phyloP scores from a whole-genome alignment of 2,888 invertebrate species.

The Orthosia cruda region DNA sequence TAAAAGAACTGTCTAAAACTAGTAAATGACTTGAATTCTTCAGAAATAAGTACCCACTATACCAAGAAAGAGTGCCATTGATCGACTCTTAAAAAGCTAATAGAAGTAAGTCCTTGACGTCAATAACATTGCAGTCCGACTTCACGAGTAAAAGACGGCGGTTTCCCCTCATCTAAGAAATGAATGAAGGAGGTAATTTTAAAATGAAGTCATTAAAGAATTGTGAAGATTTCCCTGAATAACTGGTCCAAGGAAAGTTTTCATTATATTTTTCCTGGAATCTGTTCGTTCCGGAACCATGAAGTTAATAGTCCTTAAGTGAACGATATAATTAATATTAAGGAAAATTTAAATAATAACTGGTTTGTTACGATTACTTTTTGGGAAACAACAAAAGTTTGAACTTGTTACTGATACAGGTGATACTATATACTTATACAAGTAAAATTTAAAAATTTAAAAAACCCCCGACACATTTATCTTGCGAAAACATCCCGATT shows the following conservation, averaged over 20 bases:
- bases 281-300: neutral
- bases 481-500: no score
- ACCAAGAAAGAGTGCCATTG: constrained; percentile 27
- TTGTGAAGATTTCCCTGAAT: constrained; percentile 35
- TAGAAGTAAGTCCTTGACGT: constrained; percentile 28
- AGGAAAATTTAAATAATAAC: neutral
- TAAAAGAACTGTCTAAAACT: neutral
- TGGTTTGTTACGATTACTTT: neutral
- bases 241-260: constrained; percentile 11
- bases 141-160: constrained; percentile 17
- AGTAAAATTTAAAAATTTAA: no score
- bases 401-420: no score
- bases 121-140: constrained; percentile 38
- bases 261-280: constrained; percentile 31
- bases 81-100: constrained; percentile 47
- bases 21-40: neutral
- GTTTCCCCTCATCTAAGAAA: constrained; percentile 21
- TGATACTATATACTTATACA: no score
- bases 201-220: constrained; percentile 37
- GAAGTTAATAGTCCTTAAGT: constrained; percentile 16
- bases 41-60: constrained; percentile 8
- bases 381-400: no score
- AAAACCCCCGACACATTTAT: no score
- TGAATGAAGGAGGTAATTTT: constrained; percentile 46
- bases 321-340: constrained; percentile 5